Conservation (phyloP, 2,797 vertebrate species). For the Oophaga sylvatica region DNA sequence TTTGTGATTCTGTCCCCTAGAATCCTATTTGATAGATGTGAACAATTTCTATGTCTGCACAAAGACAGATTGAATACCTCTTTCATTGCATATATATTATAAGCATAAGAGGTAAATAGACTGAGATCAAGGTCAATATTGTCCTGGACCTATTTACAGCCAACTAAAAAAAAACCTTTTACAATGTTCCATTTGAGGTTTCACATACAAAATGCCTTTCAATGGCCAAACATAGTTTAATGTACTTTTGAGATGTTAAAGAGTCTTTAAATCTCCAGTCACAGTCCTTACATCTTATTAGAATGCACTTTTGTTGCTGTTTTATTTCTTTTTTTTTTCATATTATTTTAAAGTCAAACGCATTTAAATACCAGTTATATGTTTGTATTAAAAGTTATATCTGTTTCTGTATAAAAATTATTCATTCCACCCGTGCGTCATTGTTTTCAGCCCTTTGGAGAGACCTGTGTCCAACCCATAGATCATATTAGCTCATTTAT, state of each 20-base stretch:
- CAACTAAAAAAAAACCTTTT: slow-evolving; percentile 31
- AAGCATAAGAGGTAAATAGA: slow-evolving; percentile 53
- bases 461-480: no score
- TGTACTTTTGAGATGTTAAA: background rate
- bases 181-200: background rate
- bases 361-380: background rate
- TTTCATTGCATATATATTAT: slow-evolving; percentile 52
- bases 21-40: slow-evolving; percentile 57
- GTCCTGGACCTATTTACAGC: slow-evolving; percentile 26
- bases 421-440: no score
- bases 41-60: slow-evolving; percentile 58
- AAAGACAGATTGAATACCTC: slow-evolving; percentile 55
- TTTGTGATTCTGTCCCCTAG: slow-evolving; percentile 55
- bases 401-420: background rate
- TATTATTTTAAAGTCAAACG: background rate
- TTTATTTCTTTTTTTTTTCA: background rate
- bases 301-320: background rate
- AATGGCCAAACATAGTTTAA: slow-evolving; percentile 19
- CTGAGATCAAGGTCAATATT: slow-evolving; percentile 51
- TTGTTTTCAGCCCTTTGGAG: no score
- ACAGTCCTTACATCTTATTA: background rate
- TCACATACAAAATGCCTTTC: background rate
- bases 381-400: background rate
- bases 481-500: no score
- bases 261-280: background rate